phyloP scores from a whole-genome alignment of 2,888 invertebrate species.

The Muschampia plurimacula region DNA sequence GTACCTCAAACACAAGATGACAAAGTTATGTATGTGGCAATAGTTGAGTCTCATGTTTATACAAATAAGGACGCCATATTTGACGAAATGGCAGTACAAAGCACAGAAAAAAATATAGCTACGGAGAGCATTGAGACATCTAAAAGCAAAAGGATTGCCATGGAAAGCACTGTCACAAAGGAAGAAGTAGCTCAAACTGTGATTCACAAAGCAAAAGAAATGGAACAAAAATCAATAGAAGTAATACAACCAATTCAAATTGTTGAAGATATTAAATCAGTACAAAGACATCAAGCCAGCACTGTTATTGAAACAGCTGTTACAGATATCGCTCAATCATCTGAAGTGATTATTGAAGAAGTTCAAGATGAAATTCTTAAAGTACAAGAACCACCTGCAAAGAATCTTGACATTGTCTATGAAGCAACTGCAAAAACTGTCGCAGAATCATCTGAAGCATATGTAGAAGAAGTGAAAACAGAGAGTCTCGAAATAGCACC shows the following conservation, averaged over 20 bases:
- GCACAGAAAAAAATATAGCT: constrained; percentile 50
- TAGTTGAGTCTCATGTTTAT: constrained; percentile 77
- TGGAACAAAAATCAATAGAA: constrained; percentile 29
- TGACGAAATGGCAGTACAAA: constrained; percentile 56
- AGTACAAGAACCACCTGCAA: constrained; percentile 48
- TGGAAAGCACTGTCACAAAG: constrained; percentile 18
- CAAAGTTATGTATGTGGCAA: constrained; percentile 65
- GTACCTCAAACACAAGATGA: constrained; percentile 50
- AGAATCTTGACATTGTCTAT: constrained; percentile 41
- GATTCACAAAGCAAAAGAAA: constrained; percentile 27
- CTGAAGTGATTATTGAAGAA: constrained; percentile 49
- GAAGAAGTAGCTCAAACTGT: constrained; percentile 32
- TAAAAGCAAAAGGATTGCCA: constrained; percentile 27
- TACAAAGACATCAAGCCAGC: constrained; percentile 43
- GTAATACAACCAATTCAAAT: constrained; percentile 41
- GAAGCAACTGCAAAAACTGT: constrained; percentile 37
- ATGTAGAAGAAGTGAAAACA: constrained; percentile 48
- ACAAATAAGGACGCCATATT: constrained; percentile 75
- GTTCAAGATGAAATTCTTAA: constrained; percentile 48
- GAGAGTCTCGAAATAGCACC: constrained; percentile 41
- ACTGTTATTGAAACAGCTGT: constrained; percentile 48
- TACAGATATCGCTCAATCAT: constrained; percentile 49
- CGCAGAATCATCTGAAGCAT: constrained; percentile 48
- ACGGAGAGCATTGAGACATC: constrained; percentile 28
- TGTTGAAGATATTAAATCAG: constrained; percentile 43